Percentiles rank a stretch among this genome's conserved stretches.
Evolutionary conservation across 2,888 invertebrate species (phyloP).

Genomic region (Tetropium fuscum): DNA sequence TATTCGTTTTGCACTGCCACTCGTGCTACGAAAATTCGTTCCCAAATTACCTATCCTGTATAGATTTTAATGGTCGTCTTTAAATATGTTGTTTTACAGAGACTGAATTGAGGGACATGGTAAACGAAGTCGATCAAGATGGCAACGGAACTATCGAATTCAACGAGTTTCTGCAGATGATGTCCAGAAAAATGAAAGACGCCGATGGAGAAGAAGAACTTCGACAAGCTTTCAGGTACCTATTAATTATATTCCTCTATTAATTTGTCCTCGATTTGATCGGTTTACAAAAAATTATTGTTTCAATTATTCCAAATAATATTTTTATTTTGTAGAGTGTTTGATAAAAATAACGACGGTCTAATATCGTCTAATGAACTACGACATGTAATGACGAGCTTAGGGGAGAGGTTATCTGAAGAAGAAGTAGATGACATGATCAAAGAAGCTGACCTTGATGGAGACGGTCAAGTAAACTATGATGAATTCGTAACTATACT

Average conservation of each 20-base stretch:
- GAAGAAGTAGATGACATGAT: slow-evolving; percentile 93
- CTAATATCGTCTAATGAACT: slow-evolving; percentile 88
- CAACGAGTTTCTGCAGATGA: slow-evolving; percentile 93
- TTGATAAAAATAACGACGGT: slow-evolving; percentile 91
- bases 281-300: too few relatives aligned
- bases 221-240: slow-evolving; percentile 90
- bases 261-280: too few relatives aligned
- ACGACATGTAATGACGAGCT: slow-evolving; percentile 89
- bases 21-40: too few relatives aligned
- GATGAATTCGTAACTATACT: too few relatives aligned
- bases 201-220: slow-evolving; percentile 88
- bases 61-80: too few relatives aligned
- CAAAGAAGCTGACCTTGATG: slow-evolving; percentile 88
- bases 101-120: slow-evolving; percentile 89
- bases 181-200: slow-evolving; percentile 92
- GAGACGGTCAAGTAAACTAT: slow-evolving; percentile 91
- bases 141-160: slow-evolving; percentile 93
- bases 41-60: too few relatives aligned
- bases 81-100: too few relatives aligned
- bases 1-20: too few relatives aligned
- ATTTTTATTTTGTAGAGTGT: slow-evolving; percentile 77
- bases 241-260: too few relatives aligned
- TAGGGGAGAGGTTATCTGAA: slow-evolving; percentile 87
- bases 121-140: slow-evolving; percentile 88
- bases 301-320: too few relatives aligned